Percentiles rank a stretch among this genome's conserved stretches.
phyloP scores from a whole-genome alignment of 2,113 vertebrate species.

The Toxotes chatareus region DNA sequence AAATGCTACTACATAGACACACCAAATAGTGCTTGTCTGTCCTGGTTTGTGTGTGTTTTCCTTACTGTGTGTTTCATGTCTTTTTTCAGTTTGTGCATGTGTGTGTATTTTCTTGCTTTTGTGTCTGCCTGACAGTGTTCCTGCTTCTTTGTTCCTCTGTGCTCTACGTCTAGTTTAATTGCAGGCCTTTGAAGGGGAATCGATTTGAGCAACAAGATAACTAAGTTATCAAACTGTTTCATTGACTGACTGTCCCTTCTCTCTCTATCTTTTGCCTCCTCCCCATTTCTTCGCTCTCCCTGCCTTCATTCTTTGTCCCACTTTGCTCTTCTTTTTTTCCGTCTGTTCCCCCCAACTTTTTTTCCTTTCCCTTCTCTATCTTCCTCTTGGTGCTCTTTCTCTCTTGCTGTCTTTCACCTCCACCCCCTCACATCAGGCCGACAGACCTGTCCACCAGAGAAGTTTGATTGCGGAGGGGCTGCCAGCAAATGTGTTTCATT shows the following conservation, averaged over 20 bases:
- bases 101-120: conserved; percentile 5
- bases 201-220: conserved; percentile 75
- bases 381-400: conserved; percentile 17
- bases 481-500: conserved; percentile 93
- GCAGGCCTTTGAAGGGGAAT: conserved; percentile 69
- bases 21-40: neutral
- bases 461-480: conserved; percentile 93
- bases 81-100: conserved; percentile 3
- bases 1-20: neutral
- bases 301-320: neutral
- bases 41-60: neutral
- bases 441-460: conserved; percentile 92
- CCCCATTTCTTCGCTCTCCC: conserved; percentile 30
- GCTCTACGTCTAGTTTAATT: conserved; percentile 71
- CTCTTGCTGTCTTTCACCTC: conserved; percentile 14
- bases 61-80: neutral
- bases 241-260: conserved; percentile 76
- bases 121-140: conserved; percentile 25
- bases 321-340: conserved; percentile 14
- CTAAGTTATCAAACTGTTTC: conserved; percentile 78
- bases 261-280: conserved; percentile 56
- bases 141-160: conserved; percentile 57
- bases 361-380: neutral
- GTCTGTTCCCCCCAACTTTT: conserved; percentile 19
- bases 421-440: conserved; percentile 82